Evolutionary conservation across 2,888 invertebrate genomes (phyloP), one percentile per base, ranked within the genome.

Genomic region (Uropetala carovei): DNA sequence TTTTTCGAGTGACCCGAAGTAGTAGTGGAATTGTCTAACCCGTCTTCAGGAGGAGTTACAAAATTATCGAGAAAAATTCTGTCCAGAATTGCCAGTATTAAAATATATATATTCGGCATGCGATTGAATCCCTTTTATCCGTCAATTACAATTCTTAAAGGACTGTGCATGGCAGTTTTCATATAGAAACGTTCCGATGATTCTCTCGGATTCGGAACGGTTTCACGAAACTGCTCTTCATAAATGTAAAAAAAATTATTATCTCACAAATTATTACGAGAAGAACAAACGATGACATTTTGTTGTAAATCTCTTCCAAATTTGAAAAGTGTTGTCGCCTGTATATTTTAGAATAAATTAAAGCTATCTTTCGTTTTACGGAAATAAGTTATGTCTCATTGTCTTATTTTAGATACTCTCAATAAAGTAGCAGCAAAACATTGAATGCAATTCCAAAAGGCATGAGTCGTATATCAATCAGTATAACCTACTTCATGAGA

Each of bases 321-420:
- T 68, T 86, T 89, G 43, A 89, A 89, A 60, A 89, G 64, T 64
- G 89, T 89, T 89, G 64, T 89, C 89, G 89, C 89, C 89, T 89
- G 89, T 89, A 89, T 89, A 89, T 89, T 89, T 89, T 89, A 89
- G 89, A 89, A 89, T 89, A 64, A 27, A 89, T 89, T 89, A 89
- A 89, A 89, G 89, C 89, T 64, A 89, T 30, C 64, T 89, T 89
- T 89, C 43, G 89, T 89, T 89, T 89, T 89, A 89, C 60, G 89
- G 89, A 89, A 89, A 89, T 89, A 68, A 68, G 89, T 43, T n/a
- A 43, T 89, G 89, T 30, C 89, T 89, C 18, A 18, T 59, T 86
- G 60, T 89, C 89, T 89, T 22, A 89, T 89, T 89, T 56, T 75
- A 22, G 75, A 75, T 75, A 27, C 22, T 75, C 13, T 75, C 75